A percentile compares a stretch with the other conserved stretches of the same genome.
Conservation (phyloP, 1,140 invertebrate genomes). For the Hycleus phaleratus region DNA sequence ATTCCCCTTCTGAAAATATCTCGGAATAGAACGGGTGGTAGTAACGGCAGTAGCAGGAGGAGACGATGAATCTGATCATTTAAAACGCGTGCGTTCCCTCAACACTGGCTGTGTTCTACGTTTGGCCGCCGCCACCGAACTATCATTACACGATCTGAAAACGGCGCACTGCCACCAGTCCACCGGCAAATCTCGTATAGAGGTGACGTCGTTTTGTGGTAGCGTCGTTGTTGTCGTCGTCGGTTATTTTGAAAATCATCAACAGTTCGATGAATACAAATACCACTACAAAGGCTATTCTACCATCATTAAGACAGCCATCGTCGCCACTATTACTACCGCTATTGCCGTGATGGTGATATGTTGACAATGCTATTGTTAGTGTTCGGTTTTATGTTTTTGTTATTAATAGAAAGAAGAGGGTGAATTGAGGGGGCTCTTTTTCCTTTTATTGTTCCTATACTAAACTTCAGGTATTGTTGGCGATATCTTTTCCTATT, state of each 20-base stretch:
- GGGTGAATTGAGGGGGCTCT: conserved; percentile 8
- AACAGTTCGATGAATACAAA: conserved; percentile 7
- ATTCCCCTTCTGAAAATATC: too few relatives aligned
- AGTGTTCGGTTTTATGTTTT: conserved; percentile 10
- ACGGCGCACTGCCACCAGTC: background rate
- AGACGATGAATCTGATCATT: too few relatives aligned
- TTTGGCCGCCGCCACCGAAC: background rate
- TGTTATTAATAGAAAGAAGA: conserved; percentile 9
- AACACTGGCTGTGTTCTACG: too few relatives aligned
- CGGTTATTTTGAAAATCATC: background rate
- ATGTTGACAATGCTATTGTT: conserved; percentile 15
- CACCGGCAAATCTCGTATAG: conserved; percentile 2
- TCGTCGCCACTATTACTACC: background rate
- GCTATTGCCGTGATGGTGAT: conserved; percentile 4
- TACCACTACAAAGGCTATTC: too few relatives aligned
- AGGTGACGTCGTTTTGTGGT: background rate
- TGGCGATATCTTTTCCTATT: conserved; percentile 3
- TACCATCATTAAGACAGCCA: background rate
- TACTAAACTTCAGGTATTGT: conserved; percentile 14
- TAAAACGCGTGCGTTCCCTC: too few relatives aligned
- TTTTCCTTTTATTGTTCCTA: conserved; percentile 11
- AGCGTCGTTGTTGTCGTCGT: conserved; percentile 7
- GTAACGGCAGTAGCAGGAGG: too few relatives aligned
- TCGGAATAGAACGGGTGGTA: too few relatives aligned
- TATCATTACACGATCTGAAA: background rate